Evolutionary conservation across 2,797 vertebrate genomes (phyloP).

Genomic region (Poecilia gillii): DNA sequence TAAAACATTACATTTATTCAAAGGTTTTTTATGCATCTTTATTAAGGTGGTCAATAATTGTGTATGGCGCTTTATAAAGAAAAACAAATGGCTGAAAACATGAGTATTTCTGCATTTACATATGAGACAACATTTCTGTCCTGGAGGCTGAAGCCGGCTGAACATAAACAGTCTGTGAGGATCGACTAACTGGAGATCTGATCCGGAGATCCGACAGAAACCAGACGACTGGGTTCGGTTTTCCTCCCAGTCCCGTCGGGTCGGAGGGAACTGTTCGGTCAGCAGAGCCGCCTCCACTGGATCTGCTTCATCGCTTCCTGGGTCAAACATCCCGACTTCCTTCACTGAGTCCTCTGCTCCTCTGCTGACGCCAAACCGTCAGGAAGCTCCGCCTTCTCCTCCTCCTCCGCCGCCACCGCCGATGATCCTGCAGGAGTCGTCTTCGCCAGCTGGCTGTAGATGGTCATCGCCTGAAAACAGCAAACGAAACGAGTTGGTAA

Average conservation of each 20-base stretch:
- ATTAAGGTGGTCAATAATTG: not conserved
- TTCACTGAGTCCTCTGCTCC: conserved; percentile 36
- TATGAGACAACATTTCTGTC: not conserved
- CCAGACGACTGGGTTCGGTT: conserved; percentile 5
- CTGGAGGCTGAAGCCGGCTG: conserved; percentile 3
- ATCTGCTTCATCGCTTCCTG: conserved; percentile 20
- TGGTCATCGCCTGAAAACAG: conserved; percentile 72
- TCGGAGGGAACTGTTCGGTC: not conserved
- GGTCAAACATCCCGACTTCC: conserved; percentile 32
- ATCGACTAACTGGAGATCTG: conserved; percentile 25
- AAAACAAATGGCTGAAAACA: not conserved
- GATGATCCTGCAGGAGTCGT: conserved; percentile 11
- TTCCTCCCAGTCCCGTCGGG: conserved; percentile 11
- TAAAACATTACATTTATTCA: not conserved
- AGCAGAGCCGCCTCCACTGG: conserved; percentile 6
- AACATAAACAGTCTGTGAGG: conserved; percentile 15
- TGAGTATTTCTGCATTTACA: conserved; percentile 1
- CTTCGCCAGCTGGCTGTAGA: conserved; percentile 73
- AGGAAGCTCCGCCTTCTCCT: conserved; percentile 20
- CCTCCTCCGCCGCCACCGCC: conserved; percentile 12
- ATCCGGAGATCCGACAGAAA: not conserved
- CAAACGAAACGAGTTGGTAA: not conserved
- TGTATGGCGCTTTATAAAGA: not conserved
- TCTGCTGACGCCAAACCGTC: conserved; percentile 13
- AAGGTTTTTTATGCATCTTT: not conserved